phyloP scores from a whole-genome alignment of 2,797 vertebrate species.

The Hydrolagus colliei region DNA sequence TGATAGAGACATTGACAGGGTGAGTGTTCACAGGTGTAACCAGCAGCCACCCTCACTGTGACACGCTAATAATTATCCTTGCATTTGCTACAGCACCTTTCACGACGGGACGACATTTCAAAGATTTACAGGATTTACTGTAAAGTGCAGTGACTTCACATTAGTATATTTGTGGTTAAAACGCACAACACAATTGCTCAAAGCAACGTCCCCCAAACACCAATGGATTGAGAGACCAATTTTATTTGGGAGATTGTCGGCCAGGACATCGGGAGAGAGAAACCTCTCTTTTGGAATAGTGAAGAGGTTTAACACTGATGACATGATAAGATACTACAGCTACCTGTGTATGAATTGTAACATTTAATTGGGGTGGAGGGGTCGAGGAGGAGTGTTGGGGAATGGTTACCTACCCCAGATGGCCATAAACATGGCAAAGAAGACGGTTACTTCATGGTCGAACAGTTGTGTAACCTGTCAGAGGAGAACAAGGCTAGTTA shows the following conservation, averaged over 20 bases:
- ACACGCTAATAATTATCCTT: too few relatives aligned
- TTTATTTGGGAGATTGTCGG: too few relatives aligned
- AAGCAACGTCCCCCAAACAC: too few relatives aligned
- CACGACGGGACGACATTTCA: background rate
- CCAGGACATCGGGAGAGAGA: too few relatives aligned
- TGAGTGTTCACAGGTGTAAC: background rate
- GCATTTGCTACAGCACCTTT: background rate
- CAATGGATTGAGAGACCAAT: too few relatives aligned
- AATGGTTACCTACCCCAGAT: slow-evolving; percentile 77
- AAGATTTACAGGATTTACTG: background rate
- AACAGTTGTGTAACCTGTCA: slow-evolving; percentile 79
- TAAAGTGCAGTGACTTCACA: background rate
- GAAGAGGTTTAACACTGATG: too few relatives aligned
- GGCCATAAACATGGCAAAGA: slow-evolving; percentile 89
- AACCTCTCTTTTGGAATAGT: too few relatives aligned
- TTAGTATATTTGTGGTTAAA: background rate
- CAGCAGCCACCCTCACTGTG: too few relatives aligned
- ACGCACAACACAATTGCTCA: too few relatives aligned
- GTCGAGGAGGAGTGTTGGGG: background rate
- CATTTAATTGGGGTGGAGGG: too few relatives aligned
- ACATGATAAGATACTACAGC: too few relatives aligned
- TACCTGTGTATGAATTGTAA: too few relatives aligned
- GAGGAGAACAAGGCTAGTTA: slow-evolving; percentile 11
- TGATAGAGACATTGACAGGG: slow-evolving; percentile 20
- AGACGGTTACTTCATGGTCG: slow-evolving; percentile 81